A percentile compares a stretch with the other conserved stretches of the same genome.
Conservation (phyloP, 2,888 invertebrate species). For the Prosopocoilus inquinatus region DNA sequence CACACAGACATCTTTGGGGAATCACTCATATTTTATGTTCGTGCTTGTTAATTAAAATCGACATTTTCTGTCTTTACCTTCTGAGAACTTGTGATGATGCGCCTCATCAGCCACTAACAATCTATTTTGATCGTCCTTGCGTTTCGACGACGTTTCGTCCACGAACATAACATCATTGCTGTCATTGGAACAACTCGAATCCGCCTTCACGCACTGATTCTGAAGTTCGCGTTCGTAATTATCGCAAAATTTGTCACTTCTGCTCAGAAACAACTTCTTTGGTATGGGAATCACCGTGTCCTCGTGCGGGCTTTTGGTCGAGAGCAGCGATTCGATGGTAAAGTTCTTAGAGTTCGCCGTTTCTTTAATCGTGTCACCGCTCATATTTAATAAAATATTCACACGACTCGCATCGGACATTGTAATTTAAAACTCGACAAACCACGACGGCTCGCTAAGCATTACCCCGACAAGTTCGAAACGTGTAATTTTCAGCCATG, state of each 20-base stretch:
- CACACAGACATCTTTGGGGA: too few species aligned
- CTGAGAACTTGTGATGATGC: slow-evolving; percentile 27
- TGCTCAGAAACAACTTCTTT: neutral
- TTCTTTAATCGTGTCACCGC: slow-evolving; percentile 14
- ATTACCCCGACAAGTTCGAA: too few species aligned
- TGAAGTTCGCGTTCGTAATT: neutral
- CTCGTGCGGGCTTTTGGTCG: slow-evolving; percentile 12
- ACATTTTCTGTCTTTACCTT: slow-evolving; percentile 30
- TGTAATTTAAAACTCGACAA: neutral
- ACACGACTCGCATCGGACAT: slow-evolving; percentile 6
- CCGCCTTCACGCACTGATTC: too few species aligned
- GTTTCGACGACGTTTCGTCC: slow-evolving; percentile 4
- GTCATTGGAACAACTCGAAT: slow-evolving; percentile 4
- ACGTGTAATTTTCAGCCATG: slow-evolving; percentile 12
- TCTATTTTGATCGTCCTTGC: slow-evolving; percentile 16
- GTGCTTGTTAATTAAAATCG: too few species aligned
- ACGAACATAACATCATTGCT: slow-evolving; percentile 1
- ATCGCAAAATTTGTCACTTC: too few species aligned
- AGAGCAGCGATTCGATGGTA: slow-evolving; percentile 40
- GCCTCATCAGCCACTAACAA: slow-evolving; percentile 27
- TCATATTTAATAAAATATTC: too few species aligned
- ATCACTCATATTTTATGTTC: too few species aligned
- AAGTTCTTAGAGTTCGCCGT: slow-evolving; percentile 35
- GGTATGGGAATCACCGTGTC: neutral
- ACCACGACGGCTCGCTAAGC: neutral